Conservation (phyloP, 2,113 vertebrate species). For the Phoenicopterus ruber region DNA sequence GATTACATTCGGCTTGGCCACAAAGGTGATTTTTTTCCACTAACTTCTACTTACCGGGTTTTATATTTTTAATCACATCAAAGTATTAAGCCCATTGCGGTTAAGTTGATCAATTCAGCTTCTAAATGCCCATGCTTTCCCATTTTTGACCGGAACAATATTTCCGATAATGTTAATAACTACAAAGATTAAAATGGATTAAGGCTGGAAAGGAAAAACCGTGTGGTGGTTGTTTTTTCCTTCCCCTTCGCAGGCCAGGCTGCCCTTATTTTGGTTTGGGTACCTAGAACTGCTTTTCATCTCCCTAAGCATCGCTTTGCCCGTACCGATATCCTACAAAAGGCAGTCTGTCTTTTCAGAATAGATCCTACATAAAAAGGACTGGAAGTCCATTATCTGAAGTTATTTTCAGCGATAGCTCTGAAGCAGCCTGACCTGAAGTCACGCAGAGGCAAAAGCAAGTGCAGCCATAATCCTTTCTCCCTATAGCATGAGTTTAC, state of each 20-base stretch:
- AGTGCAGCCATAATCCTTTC: not conserved
- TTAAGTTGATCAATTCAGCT: not conserved
- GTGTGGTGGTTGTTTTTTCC: not conserved
- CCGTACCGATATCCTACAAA: not conserved
- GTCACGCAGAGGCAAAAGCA: not conserved
- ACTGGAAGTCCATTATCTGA: not conserved
- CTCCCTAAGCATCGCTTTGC: not conserved
- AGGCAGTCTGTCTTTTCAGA: not conserved
- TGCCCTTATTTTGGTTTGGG: not conserved
- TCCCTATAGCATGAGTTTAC: not conserved
- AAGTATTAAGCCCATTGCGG: not conserved
- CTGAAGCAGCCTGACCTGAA: conserved; percentile 6
- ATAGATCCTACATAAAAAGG: not conserved
- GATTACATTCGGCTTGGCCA: not conserved
- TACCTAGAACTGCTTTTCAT: not conserved
- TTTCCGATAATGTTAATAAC: not conserved
- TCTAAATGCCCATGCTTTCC: not conserved
- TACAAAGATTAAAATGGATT: not conserved
- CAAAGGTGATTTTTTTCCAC: conserved; percentile 30
- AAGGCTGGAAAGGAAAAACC: not conserved
- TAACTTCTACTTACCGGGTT: not conserved
- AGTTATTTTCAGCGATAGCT: not conserved
- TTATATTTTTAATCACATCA: conserved; percentile 29
- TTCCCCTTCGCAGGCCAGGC: not conserved
- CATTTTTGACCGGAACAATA: not conserved